Conservation (phyloP, 2,113 vertebrate genomes). For the Microcebus jonahi region DNA sequence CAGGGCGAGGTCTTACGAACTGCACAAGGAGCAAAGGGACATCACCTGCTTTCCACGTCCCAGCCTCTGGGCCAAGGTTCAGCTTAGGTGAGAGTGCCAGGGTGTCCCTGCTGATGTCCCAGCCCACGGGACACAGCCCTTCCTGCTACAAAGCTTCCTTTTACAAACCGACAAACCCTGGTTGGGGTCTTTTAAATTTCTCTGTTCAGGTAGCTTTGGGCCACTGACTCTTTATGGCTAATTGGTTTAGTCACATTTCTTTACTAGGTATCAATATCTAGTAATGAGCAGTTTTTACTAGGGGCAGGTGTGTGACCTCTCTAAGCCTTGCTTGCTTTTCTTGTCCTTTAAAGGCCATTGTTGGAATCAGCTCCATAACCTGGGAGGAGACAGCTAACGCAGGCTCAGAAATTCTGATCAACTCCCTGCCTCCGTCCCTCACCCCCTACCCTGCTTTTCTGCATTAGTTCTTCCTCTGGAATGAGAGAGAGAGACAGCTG, state of each 20-base stretch:
- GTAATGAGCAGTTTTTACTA: not conserved
- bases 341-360: not conserved
- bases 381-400: not conserved
- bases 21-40: not conserved
- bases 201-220: not conserved
- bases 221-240: not conserved
- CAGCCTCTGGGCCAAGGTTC: not conserved
- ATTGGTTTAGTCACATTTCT: not conserved
- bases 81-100: not conserved
- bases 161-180: not conserved
- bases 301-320: not conserved
- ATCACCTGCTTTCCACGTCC: not conserved
- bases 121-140: not conserved
- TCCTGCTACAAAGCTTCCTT: not conserved
- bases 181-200: not conserved
- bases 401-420: not conserved
- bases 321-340: not conserved
- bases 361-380: not conserved
- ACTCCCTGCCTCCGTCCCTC: not conserved
- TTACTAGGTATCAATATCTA: not conserved
- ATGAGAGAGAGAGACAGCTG: not conserved
- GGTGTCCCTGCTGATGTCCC: not conserved
- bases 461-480: not conserved
- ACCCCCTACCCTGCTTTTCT: not conserved
- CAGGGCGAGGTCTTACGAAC: fast-evolving